phyloP scores from a whole-genome alignment of 2,113 vertebrate species.

The Charina bottae region DNA sequence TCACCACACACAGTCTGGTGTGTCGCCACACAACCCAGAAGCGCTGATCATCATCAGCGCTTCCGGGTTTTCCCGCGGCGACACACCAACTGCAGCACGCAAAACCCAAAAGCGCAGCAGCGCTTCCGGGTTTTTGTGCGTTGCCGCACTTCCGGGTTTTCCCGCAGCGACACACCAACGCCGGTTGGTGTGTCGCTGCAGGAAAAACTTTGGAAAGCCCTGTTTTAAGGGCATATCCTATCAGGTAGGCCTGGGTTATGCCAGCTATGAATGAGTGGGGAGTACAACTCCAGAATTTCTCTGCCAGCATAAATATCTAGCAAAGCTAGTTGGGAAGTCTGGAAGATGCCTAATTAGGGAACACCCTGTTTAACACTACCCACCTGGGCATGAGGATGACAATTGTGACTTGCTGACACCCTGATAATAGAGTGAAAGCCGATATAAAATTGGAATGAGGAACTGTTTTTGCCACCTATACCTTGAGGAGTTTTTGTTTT shows the following conservation, averaged over 20 bases:
- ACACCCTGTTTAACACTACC: neutral
- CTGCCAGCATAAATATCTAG: neutral
- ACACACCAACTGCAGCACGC: too few species aligned
- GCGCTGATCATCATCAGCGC: too few species aligned
- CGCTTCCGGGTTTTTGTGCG: too few species aligned
- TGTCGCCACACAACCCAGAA: too few species aligned
- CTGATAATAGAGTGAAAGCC: neutral
- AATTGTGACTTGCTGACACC: neutral
- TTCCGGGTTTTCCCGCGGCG: too few species aligned
- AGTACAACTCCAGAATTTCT: neutral
- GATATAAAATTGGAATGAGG: neutral
- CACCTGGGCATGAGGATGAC: neutral
- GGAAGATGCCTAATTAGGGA: neutral
- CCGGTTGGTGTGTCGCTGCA: too few species aligned
- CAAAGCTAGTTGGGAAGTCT: neutral
- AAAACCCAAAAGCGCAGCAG: too few species aligned
- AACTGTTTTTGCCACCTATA: neutral
- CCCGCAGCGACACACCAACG: too few species aligned
- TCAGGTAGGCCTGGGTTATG: neutral
- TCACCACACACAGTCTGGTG: too few species aligned
- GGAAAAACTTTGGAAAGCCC: too few species aligned
- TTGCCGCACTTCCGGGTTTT: too few species aligned
- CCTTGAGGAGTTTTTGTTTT: neutral
- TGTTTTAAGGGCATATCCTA: neutral
- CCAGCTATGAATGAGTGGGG: neutral